Evolutionary conservation across 2,888 invertebrate species (phyloP), one percentile per base, ranked within the genome.

Genomic region (Rhagophthalmus giganteus): DNA sequence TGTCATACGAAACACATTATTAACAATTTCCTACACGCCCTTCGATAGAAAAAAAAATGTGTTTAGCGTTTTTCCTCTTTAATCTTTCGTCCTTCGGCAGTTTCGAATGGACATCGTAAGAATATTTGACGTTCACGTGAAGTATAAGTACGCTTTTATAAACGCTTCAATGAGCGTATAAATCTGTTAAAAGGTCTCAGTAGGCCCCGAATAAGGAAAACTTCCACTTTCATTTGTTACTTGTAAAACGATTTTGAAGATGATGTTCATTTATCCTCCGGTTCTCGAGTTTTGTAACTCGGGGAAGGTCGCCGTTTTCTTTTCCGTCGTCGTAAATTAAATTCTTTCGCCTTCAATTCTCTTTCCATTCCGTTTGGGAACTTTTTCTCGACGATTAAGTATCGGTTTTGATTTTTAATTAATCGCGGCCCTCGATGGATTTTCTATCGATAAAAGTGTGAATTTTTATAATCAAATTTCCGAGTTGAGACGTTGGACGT

Each of bases 171-270:
- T 32, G 39, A 20, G 20, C 7, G 20, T 7, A 20, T 20, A 20
- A 20, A 20, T 5, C 7, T 20, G 41, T 15, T 41, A 41, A 30
- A 48, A 48, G 35, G 33, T 40, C 48, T 34, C 46, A 41, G 41
- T 37, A 46, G 52, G 40, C 46, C 39, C 28, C 40, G 54, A 54
- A 54, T 39, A 30, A 37, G 39, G n/a, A 34, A 42, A 44, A 53
- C 48, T 54, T 54, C 44, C 35, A 54, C 48, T 48, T 54, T 49
- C 44, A 54, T 54, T 54, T 49, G 48, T 48, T 54, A 44, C 39
- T 49, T 49, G 54, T 49, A 35, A 54, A 54, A 31, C 39, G 44
- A 44, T 54, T 52, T 54, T 38, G 48, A 54, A 38, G 46, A 48
- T 48, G 47, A 44, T 37, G 42, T 42, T 53, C 46, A 49, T 42